Conservation (phyloP, 2,888 invertebrate genomes). For the Mantis religiosa region DNA sequence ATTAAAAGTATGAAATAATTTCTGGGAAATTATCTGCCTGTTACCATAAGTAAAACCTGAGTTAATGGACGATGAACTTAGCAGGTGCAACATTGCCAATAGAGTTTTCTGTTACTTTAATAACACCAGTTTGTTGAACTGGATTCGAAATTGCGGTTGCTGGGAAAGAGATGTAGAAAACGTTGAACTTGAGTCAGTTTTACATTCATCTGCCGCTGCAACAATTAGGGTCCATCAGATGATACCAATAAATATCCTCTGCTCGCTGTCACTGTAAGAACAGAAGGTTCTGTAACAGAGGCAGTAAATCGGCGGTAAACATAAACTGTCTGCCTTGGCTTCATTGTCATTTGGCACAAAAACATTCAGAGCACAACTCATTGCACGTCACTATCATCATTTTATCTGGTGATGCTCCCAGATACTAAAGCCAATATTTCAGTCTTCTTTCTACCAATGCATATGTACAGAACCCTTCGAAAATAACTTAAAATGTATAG, state of each 20-base stretch:
- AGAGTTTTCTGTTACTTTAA: no score
- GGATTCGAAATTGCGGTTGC: background rate
- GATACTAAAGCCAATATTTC: no score
- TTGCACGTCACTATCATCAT: no score
- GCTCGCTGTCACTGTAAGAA: background rate
- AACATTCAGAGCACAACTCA: background rate
- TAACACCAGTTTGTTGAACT: background rate
- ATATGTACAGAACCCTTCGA: no score
- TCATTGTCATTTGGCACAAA: background rate
- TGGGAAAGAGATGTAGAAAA: background rate
- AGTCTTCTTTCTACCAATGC: no score
- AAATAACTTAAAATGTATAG: no score
- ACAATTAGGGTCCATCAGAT: background rate
- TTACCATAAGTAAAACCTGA: no score
- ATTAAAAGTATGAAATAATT: no score
- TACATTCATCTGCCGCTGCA: background rate
- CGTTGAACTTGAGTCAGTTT: background rate
- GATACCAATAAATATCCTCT: conserved; percentile 9
- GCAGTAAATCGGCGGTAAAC: background rate
- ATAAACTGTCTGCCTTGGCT: background rate
- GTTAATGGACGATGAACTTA: no score
- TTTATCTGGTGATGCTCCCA: no score
- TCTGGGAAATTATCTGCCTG: no score
- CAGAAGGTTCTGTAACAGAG: background rate
- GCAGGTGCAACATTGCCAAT: no score